Evolutionary conservation across 2,797 vertebrate genomes (phyloP).

Genomic region (Hapalemur alaotrensis): DNA sequence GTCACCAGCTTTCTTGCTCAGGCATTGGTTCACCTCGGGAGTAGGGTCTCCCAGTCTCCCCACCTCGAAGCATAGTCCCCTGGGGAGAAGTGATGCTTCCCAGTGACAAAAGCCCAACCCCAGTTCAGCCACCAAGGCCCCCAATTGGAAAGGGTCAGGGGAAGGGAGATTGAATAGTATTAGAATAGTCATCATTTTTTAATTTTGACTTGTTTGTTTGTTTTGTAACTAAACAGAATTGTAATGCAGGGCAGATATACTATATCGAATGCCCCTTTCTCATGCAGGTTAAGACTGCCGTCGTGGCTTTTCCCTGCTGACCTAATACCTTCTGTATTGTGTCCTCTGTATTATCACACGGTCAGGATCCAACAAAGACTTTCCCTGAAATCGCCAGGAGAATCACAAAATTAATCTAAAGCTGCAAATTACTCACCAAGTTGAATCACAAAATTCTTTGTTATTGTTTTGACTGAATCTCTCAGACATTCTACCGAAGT

Average conservation of each 20-base stretch:
- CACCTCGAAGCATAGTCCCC: neutral
- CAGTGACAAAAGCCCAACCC: neutral
- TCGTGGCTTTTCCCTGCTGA: neutral
- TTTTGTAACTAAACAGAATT: neutral
- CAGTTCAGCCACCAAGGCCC: neutral
- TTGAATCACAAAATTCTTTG: neutral
- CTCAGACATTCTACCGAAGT: neutral
- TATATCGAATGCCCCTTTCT: neutral
- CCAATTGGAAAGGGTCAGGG: neutral
- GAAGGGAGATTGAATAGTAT: neutral
- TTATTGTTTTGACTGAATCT: neutral
- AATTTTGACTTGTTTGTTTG: neutral
- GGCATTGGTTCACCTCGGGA: neutral
- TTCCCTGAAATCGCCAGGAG: neutral
- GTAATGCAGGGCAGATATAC: neutral
- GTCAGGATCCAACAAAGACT: neutral
- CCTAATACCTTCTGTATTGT: neutral
- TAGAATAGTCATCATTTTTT: neutral
- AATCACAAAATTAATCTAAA: conserved; percentile 54
- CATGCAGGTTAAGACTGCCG: neutral
- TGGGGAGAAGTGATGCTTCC: neutral
- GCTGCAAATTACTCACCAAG: neutral
- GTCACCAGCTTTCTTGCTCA: neutral
- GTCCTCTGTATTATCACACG: neutral
- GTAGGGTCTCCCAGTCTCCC: neutral